Evolutionary conservation across 2,888 invertebrate species (phyloP).

Genomic region (Rhopalosiphum nymphaeae): DNA sequence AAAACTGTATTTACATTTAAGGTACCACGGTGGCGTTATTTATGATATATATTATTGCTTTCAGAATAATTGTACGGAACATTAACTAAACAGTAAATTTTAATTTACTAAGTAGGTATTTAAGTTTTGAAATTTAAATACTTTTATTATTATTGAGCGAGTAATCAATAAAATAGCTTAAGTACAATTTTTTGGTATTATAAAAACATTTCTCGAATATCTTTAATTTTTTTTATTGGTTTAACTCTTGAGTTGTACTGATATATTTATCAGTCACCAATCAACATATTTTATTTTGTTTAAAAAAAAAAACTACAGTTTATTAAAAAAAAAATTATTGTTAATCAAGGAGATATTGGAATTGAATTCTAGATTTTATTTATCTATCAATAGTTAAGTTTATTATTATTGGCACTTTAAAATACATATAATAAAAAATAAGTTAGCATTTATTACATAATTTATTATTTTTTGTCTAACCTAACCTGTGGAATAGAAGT

Average conservation of each 20-base stretch:
- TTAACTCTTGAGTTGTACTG: neutral
- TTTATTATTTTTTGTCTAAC: neutral
- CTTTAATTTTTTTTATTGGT: neutral
- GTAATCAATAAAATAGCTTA: neutral
- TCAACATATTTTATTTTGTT: neutral
- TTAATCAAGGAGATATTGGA: neutral
- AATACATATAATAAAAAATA: neutral
- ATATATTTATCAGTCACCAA: neutral
- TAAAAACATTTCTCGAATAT: neutral
- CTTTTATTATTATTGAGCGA: neutral
- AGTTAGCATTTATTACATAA: neutral
- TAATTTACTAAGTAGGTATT: neutral
- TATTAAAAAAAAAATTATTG: neutral
- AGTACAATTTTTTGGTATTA: neutral
- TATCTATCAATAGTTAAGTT: neutral
- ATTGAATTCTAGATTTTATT: neutral
- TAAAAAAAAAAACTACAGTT: neutral
- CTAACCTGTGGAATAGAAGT: neutral
- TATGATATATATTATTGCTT: neutral
- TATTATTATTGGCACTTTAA: neutral
- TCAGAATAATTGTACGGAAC: neutral
- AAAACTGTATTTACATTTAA: neutral
- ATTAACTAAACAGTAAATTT: neutral
- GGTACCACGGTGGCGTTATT: neutral
- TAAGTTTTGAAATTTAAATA: neutral